Conservation (phyloP, 2,888 invertebrate species). For the Crepidodera aurea region DNA sequence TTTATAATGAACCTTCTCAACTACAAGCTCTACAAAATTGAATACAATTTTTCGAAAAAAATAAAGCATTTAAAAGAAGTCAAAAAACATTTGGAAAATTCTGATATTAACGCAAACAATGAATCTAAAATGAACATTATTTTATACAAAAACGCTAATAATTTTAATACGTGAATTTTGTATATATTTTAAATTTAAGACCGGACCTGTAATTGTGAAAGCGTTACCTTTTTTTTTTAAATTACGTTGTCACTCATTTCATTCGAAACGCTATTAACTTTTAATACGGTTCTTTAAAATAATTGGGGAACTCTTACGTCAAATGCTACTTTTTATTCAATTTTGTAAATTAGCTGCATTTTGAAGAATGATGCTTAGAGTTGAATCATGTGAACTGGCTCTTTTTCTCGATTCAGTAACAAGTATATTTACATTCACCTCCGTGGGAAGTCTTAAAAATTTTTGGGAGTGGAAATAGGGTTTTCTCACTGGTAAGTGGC, state of each 20-base stretch:
- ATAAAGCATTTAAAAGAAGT: no score
- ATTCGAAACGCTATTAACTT: conserved; percentile 20
- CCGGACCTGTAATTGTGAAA: conserved; percentile 16
- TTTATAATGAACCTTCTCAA: no score
- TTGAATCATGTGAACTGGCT: no score
- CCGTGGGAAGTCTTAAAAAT: no score
- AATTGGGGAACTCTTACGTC: conserved; percentile 20
- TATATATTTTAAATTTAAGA: neutral
- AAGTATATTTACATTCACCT: no score
- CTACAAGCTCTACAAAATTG: conserved; percentile 52
- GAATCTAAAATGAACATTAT: conserved; percentile 43
- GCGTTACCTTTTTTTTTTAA: conserved; percentile 14
- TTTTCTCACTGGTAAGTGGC: no score
- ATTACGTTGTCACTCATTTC: conserved; percentile 18
- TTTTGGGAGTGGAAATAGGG: no score
- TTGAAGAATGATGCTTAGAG: neutral
- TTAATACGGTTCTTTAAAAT: conserved; percentile 24
- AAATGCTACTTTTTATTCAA: conserved; percentile 11
- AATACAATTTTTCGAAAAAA: conserved; percentile 50
- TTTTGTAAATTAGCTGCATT: conserved; percentile 13
- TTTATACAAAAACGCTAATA: no score
- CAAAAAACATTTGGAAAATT: conserved; percentile 40
- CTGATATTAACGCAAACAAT: conserved; percentile 30
- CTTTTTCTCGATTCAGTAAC: no score
- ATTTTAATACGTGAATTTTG: no score